Conservation (phyloP, 1,140 invertebrate species). For the Meloidogyne chitwoodi region DNA sequence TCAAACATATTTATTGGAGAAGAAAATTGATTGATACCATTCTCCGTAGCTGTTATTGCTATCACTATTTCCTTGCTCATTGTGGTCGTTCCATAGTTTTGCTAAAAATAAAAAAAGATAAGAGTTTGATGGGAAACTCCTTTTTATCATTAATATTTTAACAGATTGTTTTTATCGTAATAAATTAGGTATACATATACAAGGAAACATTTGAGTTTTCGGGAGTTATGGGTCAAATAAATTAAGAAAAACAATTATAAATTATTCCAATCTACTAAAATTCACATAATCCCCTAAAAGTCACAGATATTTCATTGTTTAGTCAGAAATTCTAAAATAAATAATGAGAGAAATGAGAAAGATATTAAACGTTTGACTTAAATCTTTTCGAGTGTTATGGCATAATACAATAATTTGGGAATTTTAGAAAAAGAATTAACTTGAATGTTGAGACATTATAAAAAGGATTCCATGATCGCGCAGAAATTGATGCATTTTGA, state of each 20-base stretch:
- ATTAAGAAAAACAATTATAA: too few relatives aligned
- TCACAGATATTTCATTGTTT: too few relatives aligned
- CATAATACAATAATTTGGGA: too few relatives aligned
- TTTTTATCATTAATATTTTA: neutral
- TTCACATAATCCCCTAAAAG: too few relatives aligned
- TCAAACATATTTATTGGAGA: neutral
- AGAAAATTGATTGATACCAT: neutral
- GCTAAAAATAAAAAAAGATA: neutral
- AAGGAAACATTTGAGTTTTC: too few relatives aligned
- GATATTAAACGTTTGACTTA: too few relatives aligned
- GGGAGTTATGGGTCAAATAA: too few relatives aligned
- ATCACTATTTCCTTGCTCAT: neutral
- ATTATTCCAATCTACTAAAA: too few relatives aligned
- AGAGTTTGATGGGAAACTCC: neutral
- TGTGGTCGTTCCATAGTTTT: neutral
- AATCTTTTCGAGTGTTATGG: too few relatives aligned
- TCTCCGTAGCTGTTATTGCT: neutral
- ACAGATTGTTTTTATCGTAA: neutral
- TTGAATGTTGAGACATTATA: neutral
- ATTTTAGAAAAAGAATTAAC: neutral
- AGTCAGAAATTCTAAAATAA: too few relatives aligned
- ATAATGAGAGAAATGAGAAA: too few relatives aligned
- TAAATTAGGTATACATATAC: too few relatives aligned
- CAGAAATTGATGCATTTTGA: neutral
- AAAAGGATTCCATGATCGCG: neutral